A percentile compares a stretch with the other conserved stretches of the same genome.
Evolutionary conservation across 1,140 invertebrate genomes (phyloP).

Genomic region (Ips typographus): DNA sequence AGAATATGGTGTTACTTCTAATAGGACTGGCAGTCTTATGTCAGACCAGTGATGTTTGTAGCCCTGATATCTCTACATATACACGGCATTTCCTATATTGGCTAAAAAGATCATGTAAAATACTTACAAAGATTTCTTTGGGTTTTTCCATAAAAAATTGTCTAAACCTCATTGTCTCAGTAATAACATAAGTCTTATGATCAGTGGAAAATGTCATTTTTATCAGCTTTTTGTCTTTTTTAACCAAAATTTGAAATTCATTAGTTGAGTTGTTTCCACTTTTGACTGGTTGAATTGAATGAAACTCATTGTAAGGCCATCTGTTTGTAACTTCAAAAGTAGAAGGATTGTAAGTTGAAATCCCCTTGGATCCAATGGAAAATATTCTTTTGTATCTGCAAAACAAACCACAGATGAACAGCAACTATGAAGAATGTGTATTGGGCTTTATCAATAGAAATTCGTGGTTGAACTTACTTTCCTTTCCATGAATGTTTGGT

Average conservation of each 20-base stretch:
- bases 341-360: conserved; percentile 96
- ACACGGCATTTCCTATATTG: neutral
- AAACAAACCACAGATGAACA: conserved; percentile 8
- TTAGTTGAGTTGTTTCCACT: conserved; percentile 54
- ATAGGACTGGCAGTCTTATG: conserved; percentile 77
- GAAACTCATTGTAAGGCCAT: conserved; percentile 84
- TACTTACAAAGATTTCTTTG: conserved; percentile 70
- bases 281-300: conserved; percentile 70
- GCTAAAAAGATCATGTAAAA: neutral
- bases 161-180: conserved; percentile 83
- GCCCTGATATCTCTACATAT: conserved; percentile 78
- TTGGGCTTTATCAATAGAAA: too few species aligned
- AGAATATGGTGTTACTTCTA: conserved; percentile 87
- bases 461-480: conserved; percentile 66
- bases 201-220: conserved; percentile 98
- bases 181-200: conserved; percentile 87
- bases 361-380: conserved; percentile 91
- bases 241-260: conserved; percentile 86
- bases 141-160: conserved; percentile 77
- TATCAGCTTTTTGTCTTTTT: conserved; percentile 89
- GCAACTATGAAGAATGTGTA: too few species aligned
- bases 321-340: conserved; percentile 96
- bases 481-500: conserved; percentile 97
- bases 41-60: conserved; percentile 97
- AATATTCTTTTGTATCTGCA: conserved; percentile 95